Evolutionary conservation across 1,140 invertebrate species (phyloP), one percentile per base, ranked within the genome.

Genomic region (Ptiloglossa arizonensis): DNA sequence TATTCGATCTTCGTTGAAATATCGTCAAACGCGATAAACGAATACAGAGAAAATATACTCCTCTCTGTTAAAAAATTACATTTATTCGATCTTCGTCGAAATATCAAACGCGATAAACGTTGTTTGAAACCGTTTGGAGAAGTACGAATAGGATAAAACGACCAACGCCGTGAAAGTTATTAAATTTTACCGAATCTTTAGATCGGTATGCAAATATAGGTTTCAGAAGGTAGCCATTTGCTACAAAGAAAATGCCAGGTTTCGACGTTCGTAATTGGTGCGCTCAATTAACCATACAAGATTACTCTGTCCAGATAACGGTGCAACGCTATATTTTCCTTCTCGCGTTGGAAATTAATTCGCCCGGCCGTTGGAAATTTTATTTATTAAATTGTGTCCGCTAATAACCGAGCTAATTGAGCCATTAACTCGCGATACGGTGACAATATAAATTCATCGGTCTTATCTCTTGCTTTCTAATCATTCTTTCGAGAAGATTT

Each of bases 181-280:
- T 5, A 5, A 8, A 0, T 27, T 17, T n/a, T 0, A 13, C 4
- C 17, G 27, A 24, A 48, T 2, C 29, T 60, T 50, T 48, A 50
- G 46, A 67, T 68, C 64, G 24, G 52, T 80, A 80, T 80, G 69
- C 56, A 80, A 81, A 79, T 74, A 50, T 68, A 13, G n/a, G n/a
- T n/a, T n/a, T 38, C 22, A 19, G 48, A 56, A n/a, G 5, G 13
- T 13, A 17, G 38, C n/a, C n/a, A n/a, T n/a, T n/a, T n/a, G n/a
- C n/a, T n/a, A n/a, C n/a, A n/a, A n/a, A 22, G 54, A 32, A 24
- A 62, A 50, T 38, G 15, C 44, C 17, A 6, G 22, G 15, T 60
- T 48, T 48, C 48, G 35, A n/a, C n/a, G n/a, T 54, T 52, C 48
- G 15, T 41, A 35, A 73, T 73, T n/a, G 17, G 24, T n/a, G 24